Evolutionary conservation across 2,888 invertebrate genomes (phyloP).

Genomic region (Pilophorus perplexus): DNA sequence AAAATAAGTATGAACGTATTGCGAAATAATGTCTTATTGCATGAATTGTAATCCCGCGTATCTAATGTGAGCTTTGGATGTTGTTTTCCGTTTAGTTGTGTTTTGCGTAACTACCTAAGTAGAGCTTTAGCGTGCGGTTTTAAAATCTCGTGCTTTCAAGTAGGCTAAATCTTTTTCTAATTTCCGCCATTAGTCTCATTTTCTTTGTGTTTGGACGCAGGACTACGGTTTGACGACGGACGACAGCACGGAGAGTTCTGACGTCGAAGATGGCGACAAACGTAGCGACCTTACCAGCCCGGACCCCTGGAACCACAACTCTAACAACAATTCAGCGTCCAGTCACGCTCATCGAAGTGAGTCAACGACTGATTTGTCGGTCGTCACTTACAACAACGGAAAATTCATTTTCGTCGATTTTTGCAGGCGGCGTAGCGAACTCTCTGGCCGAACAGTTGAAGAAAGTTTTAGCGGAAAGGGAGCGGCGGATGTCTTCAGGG

Average conservation of each 20-base stretch:
- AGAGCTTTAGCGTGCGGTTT: too few relatives aligned
- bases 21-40: too few relatives aligned
- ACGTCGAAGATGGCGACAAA: constrained; percentile 54
- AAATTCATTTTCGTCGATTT: background rate
- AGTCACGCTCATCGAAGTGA: constrained; percentile 40
- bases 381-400: background rate
- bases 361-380: too few relatives aligned
- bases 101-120: too few relatives aligned
- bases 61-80: too few relatives aligned
- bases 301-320: constrained; percentile 44
- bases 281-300: constrained; percentile 43
- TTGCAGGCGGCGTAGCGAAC: constrained; percentile 60
- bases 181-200: too few relatives aligned
- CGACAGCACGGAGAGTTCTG: constrained; percentile 66
- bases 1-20: too few relatives aligned
- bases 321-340: constrained; percentile 47
- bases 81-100: too few relatives aligned
- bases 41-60: too few relatives aligned
- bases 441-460: constrained; percentile 83
- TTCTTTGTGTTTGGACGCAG: too few relatives aligned
- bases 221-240: constrained; percentile 68
- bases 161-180: too few relatives aligned
- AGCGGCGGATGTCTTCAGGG: constrained; percentile 62
- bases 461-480: constrained; percentile 81
- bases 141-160: too few relatives aligned